phyloP scores from a whole-genome alignment of 2,113 vertebrate genomes.

The Ceratotherium simum region DNA sequence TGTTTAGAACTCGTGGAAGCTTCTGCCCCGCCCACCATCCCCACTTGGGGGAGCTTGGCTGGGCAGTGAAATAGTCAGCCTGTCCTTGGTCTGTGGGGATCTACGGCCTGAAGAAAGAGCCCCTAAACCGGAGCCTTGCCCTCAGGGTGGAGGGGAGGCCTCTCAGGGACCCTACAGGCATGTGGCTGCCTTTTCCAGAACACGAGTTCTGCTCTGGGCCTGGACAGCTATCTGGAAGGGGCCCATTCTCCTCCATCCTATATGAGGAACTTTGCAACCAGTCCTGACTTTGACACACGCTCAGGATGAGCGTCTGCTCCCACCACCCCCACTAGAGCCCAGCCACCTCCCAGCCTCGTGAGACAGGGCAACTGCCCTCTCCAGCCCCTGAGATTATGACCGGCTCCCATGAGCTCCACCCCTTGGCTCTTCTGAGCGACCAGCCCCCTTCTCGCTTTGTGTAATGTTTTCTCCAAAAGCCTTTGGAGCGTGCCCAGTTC shows the following conservation, averaged over 20 bases:
- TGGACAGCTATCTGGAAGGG: neutral
- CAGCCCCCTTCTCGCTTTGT: neutral
- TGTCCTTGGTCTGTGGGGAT: neutral
- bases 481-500: neutral
- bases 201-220: neutral
- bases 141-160: too few relatives aligned
- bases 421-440: neutral
- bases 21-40: neutral
- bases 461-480: neutral
- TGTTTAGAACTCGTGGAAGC: neutral
- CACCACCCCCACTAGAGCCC: accelerated
- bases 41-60: too few relatives aligned
- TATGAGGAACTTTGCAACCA: neutral
- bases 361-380: neutral
- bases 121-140: too few relatives aligned
- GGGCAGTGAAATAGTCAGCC: neutral
- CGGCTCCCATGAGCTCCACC: accelerated
- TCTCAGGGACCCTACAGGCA: neutral
- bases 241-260: neutral
- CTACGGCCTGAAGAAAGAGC: neutral
- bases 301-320: neutral
- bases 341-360: neutral
- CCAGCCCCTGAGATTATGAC: neutral
- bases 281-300: neutral
- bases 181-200: neutral